Base-by-base conservation (phyloP, 1,140 invertebrate species). In the Pectinophora gossypiella region DNA sequence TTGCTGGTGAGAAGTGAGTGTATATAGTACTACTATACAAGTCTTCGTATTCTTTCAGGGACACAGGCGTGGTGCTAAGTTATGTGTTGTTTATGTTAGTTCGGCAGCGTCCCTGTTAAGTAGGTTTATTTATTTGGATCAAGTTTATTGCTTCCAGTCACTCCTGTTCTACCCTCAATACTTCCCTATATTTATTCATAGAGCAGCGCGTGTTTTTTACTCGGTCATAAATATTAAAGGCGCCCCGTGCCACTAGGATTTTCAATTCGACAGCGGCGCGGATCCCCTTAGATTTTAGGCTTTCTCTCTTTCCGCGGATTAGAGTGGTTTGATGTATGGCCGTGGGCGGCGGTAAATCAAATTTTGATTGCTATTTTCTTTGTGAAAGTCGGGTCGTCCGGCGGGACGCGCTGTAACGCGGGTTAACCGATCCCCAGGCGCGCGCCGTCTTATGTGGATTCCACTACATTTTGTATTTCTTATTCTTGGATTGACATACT, bases 311-410 rank as follows among this genome's bases (percentile, higher is more conserved):
- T 63, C 61, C 71, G 62, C 72, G 80, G 80, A 82, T 85, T 85
- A 83, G 71, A 72, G 68, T 56, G 72, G 72, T 72, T 69, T 83
- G 80, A 84, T 86, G 76, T 86, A 80, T 72, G 73, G 83, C 80
- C 80, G 76, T 76, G 75, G 77, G 83, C 72, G 80, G 83, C 80
- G 73, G 80, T 86, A 86, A 86, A 86, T 86, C 80, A 86, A 86
- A 86, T 86, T 86, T 85, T 85, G 83, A 86, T 86, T 86, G 83
- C 68, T 76, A 85, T 85, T 85, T 85, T 84, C 80, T 85, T 80
- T 80, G 78, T 80, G 70, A 82, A 79, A 79, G 72, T 80, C 75
- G 71, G 71, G 65, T 72, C 64, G 56, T 75, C 74, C 75, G 66
- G 43, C 63, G 74, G 77, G 77, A 79, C 52, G 56, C 67, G 66